Evolutionary conservation across 1,140 invertebrate species (phyloP).

Genomic region (Platyscapa corneri): DNA sequence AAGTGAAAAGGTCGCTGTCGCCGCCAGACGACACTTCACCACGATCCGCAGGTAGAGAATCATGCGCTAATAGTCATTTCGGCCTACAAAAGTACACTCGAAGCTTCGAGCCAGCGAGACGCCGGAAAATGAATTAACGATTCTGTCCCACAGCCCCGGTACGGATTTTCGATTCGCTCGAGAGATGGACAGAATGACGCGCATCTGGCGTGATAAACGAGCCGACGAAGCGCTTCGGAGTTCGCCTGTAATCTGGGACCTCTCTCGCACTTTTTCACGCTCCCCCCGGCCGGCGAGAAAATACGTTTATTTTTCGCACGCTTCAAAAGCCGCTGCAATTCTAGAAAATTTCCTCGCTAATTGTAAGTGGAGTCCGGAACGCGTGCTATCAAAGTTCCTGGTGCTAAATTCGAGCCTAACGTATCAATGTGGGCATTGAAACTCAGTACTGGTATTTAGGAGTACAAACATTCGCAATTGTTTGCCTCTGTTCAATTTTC

Average conservation of each 20-base stretch:
- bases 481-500: not conserved
- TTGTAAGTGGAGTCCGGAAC: not conserved
- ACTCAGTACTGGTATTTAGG: not conserved
- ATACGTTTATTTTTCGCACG: not conserved
- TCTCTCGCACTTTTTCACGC: not conserved
- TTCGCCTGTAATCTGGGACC: constrained; percentile 33
- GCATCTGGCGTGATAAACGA: constrained; percentile 46
- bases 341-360: not conserved
- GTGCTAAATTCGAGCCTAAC: not conserved
- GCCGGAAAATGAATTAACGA: constrained; percentile 29
- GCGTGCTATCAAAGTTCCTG: not conserved
- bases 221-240: not conserved
- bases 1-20: constrained; percentile 23
- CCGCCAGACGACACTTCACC: not conserved
- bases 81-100: not conserved
- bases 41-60: not conserved
- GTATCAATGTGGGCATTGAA: not conserved
- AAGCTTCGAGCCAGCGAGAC: not conserved
- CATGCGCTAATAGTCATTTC: not conserved
- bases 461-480: not conserved
- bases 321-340: no score
- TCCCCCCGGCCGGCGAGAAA: not conserved
- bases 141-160: not conserved
- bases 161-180: constrained; percentile 31
- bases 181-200: not conserved